phyloP scores from a whole-genome alignment of 2,797 vertebrate genomes.

The Oreochromis mossambicus region DNA sequence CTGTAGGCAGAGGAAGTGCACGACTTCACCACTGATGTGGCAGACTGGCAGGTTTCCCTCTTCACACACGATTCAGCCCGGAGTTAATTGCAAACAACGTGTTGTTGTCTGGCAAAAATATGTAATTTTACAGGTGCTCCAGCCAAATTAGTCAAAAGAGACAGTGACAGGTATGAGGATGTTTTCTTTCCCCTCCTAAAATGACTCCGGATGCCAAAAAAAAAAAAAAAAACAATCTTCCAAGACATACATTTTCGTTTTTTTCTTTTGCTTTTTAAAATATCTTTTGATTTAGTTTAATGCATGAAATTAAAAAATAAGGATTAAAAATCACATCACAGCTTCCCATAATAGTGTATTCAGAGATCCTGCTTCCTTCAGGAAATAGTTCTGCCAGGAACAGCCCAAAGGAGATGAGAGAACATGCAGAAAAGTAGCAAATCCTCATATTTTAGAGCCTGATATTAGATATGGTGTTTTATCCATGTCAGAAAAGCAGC shows the following conservation, averaged over 20 bases:
- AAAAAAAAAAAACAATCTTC: no score
- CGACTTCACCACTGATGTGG: slow-evolving; percentile 34
- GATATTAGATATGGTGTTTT: background rate
- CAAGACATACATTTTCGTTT: background rate
- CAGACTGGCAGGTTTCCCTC: slow-evolving; percentile 48
- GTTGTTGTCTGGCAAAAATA: slow-evolving; percentile 24
- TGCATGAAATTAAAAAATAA: background rate
- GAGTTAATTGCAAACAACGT: slow-evolving; percentile 29
- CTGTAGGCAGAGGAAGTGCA: slow-evolving; percentile 43
- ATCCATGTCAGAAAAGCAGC: background rate
- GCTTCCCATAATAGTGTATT: background rate
- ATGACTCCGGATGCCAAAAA: background rate
- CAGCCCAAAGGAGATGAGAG: background rate
- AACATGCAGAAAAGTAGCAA: background rate
- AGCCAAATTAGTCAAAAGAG: background rate
- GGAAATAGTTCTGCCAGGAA: background rate
- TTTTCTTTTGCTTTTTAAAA: background rate
- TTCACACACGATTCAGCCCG: slow-evolving; percentile 43
- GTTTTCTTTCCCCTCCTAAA: background rate
- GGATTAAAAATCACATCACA: background rate
- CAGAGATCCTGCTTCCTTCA: background rate
- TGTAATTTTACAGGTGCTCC: slow-evolving; percentile 1
- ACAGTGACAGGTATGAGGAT: background rate
- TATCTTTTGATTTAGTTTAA: background rate
- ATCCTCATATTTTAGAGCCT: background rate